Percentiles rank a stretch among this genome's conserved stretches.
phyloP scores from a whole-genome alignment of 2,113 vertebrate genomes.

The Peromyscus californicus region DNA sequence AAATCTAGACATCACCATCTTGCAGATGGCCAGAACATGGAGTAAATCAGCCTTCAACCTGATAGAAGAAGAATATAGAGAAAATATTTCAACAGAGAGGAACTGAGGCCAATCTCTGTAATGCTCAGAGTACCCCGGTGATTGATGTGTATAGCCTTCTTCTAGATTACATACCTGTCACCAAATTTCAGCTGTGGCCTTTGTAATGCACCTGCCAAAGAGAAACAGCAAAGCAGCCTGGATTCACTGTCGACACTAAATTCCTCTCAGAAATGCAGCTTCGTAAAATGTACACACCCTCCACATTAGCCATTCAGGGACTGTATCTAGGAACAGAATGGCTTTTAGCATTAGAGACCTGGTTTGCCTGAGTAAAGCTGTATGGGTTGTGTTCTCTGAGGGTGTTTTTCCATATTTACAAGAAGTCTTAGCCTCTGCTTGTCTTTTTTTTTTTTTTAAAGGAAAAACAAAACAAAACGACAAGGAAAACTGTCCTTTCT shows the following conservation, averaged over 20 bases:
- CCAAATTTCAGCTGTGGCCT: not conserved
- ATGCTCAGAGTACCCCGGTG: not conserved
- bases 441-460: not conserved
- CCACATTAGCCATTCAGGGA: not conserved
- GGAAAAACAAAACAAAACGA: not conserved
- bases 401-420: not conserved
- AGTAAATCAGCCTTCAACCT: conserved; percentile 44
- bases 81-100: conserved; percentile 32
- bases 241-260: not conserved
- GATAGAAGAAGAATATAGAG: not conserved
- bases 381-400: not conserved
- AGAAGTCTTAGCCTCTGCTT: not conserved
- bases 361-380: not conserved
- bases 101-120: not conserved
- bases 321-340: not conserved
- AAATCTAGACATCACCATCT: not conserved
- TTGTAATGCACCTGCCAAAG: not conserved
- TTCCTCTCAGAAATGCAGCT: not conserved
- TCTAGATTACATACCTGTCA: conserved; percentile 3
- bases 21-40: not conserved
- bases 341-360: not conserved
- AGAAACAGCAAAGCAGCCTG: not conserved
- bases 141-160: conserved; percentile 32
- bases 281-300: not conserved
- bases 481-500: not conserved